Percentiles rank a stretch among this genome's conserved stretches.
Evolutionary conservation across 2,113 vertebrate species (phyloP).

Genomic region (Alaudala cheleensis): DNA sequence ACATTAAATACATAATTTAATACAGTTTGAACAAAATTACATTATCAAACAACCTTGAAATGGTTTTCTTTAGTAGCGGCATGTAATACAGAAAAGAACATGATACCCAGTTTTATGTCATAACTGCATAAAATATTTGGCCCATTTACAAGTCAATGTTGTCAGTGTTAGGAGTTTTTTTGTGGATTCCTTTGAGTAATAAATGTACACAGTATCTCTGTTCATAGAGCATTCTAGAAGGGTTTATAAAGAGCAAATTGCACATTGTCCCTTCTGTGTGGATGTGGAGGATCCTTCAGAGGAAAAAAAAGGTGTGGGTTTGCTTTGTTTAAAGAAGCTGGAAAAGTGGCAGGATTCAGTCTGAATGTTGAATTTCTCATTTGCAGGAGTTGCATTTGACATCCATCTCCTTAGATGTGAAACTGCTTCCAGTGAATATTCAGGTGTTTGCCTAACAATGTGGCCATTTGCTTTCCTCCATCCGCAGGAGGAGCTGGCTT

Average conservation of each 20-base stretch:
- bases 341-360: background rate
- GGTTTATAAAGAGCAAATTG: background rate
- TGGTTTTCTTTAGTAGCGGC: background rate
- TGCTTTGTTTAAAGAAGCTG: background rate
- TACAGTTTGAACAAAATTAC: conserved; percentile 33
- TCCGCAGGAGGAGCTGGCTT: background rate
- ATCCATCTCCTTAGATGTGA: background rate
- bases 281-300: background rate
- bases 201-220: background rate
- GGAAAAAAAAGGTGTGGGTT: background rate
- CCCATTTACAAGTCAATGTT: background rate
- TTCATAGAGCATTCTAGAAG: background rate
- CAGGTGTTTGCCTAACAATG: background rate
- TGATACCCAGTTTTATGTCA: background rate
- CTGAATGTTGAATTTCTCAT: background rate
- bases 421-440: background rate
- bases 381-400: background rate
- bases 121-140: conserved; percentile 6
- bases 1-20: conserved; percentile 12
- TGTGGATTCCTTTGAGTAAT: background rate
- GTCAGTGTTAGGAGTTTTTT: background rate
- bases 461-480: background rate
- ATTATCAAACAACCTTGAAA: background rate
- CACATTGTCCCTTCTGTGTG: background rate
- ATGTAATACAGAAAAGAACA: conserved; percentile 36